Evolutionary conservation across 2,888 invertebrate species (phyloP), one percentile per base, ranked within the genome.

Genomic region (Bellardia bayeri): DNA sequence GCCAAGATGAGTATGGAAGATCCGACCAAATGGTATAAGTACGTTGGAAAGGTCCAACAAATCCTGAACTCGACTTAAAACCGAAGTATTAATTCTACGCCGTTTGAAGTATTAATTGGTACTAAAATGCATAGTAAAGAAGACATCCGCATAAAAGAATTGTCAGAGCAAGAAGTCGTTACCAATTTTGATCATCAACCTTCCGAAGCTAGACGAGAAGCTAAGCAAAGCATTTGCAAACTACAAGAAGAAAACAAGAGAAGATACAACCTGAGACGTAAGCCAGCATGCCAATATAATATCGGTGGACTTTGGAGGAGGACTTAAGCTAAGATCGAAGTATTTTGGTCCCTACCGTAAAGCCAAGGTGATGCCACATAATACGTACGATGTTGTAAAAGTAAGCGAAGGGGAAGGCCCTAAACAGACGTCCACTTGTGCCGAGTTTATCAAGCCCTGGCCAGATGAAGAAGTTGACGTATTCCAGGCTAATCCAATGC

Each of bases 1-100:
- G 54, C 85, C 1, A 85, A 88, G n/a, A 2, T 85, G 11, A 82
- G 85, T 61, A 42, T 72, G 0, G 81, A 78, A 6, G 83, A 87
- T 23, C 84, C 85, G 8, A 86, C 82, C 40, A 89, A 85, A 56
- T 88, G 84, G 86, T 89, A 82, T 16, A 78, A 69, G 16, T n/a
- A 74, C 37, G 86, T 86, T 16, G 42, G 64, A 11, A 72, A 16
- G 42, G 81, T 86, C 4, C 83, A 86, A 58, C 83, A 85, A n/a
- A 66, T 66, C 16, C 83, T 88, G 33, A 89, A 87, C 56, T 88
- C 88, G 7, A 83, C 88, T 8, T 83, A 80, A 42, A 54, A 81
- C 3, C 81, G 88, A 66, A 88, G 86, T n/a, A 86, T 82, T 11
- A 51, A 80, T 16, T 81, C 86, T 0, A 88, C 83, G 23, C 88